Conservation (phyloP, 1,140 invertebrate species). For the Tetraneura akinire region DNA sequence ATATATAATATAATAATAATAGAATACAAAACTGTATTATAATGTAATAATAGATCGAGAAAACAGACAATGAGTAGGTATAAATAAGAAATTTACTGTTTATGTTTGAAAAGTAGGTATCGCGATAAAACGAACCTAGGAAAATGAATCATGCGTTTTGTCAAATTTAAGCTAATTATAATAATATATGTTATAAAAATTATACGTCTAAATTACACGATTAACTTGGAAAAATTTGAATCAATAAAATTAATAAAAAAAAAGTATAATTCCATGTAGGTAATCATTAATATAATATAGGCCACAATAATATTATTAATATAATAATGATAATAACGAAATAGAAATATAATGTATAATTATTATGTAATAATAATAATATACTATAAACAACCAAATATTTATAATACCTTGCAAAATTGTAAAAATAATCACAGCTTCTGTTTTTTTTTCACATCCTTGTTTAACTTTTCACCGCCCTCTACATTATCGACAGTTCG, state of each 20-base stretch:
- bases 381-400: constrained; percentile 18
- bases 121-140: too few relatives aligned
- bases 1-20: constrained; percentile 44
- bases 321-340: constrained; percentile 4
- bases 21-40: neutral
- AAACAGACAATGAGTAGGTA: neutral
- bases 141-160: neutral
- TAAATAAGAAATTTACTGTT: too few relatives aligned
- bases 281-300: constrained; percentile 9
- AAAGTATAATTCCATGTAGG: too few relatives aligned
- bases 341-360: neutral
- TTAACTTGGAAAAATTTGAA: neutral
- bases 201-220: constrained; percentile 5
- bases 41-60: neutral
- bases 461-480: constrained; percentile 19
- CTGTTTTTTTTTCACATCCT: constrained; percentile 35
- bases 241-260: neutral
- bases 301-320: constrained; percentile 12
- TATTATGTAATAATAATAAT: too few relatives aligned
- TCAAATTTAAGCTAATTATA: constrained; percentile 11
- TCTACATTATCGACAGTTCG: constrained; percentile 1
- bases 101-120: too few relatives aligned
- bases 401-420: constrained; percentile 45
- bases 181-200: constrained; percentile 14
- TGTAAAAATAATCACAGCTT: constrained; percentile 48